Conservation (phyloP, 2,888 invertebrate genomes). For the Globia sparganii region DNA sequence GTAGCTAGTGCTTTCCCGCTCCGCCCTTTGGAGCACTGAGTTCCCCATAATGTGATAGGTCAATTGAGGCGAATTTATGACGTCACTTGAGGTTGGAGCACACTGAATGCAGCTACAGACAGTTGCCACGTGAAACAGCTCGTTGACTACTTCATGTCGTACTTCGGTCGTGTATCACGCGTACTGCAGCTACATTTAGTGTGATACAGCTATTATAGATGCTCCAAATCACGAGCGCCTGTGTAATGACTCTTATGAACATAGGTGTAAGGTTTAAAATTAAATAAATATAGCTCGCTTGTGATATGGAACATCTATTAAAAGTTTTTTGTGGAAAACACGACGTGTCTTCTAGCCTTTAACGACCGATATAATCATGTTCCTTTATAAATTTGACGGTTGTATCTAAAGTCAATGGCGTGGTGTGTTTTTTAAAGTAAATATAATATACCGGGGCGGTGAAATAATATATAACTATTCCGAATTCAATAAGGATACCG, state of each 20-base stretch:
- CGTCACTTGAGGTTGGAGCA: constrained; percentile 20
- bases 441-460: background rate
- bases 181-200: constrained; percentile 15
- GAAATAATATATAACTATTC: constrained; percentile 31
- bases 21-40: constrained; percentile 80
- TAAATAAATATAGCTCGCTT: background rate
- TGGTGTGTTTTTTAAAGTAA: constrained; percentile 17
- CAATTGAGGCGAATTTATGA: constrained; percentile 37
- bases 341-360: constrained; percentile 6
- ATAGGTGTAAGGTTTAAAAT: constrained; percentile 40
- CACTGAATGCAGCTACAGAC: constrained; percentile 22
- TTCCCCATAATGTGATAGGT: constrained; percentile 56
- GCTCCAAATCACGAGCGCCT: constrained; percentile 12
- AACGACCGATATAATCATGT: background rate
- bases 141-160: constrained; percentile 27
- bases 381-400: constrained; percentile 4
- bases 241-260: constrained; percentile 25
- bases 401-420: background rate
- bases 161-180: background rate
- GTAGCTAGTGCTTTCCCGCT: constrained; percentile 83
- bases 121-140: background rate
- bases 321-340: constrained; percentile 16
- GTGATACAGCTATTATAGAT: constrained; percentile 7
- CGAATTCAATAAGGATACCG: background rate
- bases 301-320: constrained; percentile 3